Conservation (phyloP, 2,113 vertebrate species). For the Psittacula cyanocephala region DNA sequence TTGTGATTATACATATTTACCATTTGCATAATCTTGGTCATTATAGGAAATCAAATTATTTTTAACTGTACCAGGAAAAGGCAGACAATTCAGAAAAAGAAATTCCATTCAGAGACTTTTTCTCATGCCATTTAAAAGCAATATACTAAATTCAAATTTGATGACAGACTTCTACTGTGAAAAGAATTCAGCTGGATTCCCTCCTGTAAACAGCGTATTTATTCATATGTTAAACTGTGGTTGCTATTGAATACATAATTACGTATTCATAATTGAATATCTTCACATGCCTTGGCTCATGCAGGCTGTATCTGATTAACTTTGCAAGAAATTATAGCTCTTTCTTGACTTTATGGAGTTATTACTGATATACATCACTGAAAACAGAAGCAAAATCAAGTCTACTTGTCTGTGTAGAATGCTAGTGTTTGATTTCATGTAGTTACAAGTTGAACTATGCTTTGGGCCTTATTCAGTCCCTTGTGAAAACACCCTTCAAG, state of each 20-base stretch:
- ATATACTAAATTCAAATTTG: background rate
- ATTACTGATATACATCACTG: background rate
- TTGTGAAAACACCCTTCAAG: background rate
- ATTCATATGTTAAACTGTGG: background rate
- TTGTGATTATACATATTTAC: background rate
- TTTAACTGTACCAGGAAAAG: background rate
- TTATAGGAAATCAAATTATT: background rate
- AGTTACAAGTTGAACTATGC: background rate
- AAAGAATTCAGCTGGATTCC: background rate
- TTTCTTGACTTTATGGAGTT: background rate
- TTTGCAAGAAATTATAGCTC: background rate
- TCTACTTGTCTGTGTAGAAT: background rate
- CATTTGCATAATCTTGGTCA: background rate
- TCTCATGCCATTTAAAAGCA: background rate
- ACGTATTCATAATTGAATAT: background rate
- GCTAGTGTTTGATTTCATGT: background rate
- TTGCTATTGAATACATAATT: background rate
- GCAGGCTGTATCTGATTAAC: background rate
- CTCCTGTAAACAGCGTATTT: background rate
- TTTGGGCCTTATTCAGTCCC: background rate
- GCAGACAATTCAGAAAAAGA: background rate
- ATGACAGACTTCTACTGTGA: background rate
- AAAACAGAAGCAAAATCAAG: background rate
- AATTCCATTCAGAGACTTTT: background rate
- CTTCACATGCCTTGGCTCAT: background rate